Base-by-base conservation (phyloP, 2,113 vertebrate genomes). In the Sinocyclocheilus anshuiensis region DNA sequence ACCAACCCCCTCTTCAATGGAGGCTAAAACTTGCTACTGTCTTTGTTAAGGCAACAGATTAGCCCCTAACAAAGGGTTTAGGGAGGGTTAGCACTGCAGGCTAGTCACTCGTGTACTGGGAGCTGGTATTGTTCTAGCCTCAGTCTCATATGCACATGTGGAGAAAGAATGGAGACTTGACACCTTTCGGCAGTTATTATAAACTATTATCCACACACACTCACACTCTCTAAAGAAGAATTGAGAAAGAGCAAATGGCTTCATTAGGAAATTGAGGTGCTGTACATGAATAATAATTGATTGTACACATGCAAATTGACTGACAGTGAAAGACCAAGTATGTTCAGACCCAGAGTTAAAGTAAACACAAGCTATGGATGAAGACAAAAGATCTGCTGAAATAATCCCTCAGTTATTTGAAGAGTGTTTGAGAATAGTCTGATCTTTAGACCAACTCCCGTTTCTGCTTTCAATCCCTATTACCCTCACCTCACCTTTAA, bases 11-110 rank as follows among this genome's bases (percentile, higher is more conserved):
- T 76, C 55, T 53, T 63, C n/a, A 53, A 75, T 6, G 15, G 86
- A 53, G 24, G 45, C 65, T 26, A 61, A 69, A 65, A 83, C 67
- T 67, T 61, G 77, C 72, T 63, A 50, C 13, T 24, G 84, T 59
- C 84, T 85, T 88, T 85, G 79, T 75, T 71, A 50, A 81, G 48
- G 63, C 84, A 59, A 85, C 79, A 88, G 81, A 84, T 74, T 59
- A 72, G n/a, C 63, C 57, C 20, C 26, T 59, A 83, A 88, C 87
- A 85, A 83, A 61, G 63, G 78, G 79, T 81, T 86, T 50, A 86
- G 75, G 75, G 74, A 83, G 50, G 83, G 80, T 67, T 72, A 63
- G 72, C 36, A 39, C 78, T 42, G 18, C 59, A 76, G 69, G 87
- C 84, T 77, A 85, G 57, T 50, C 45, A 71, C 45, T 81, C 39